A percentile compares a stretch with the other conserved stretches of the same genome.
phyloP scores from a whole-genome alignment of 2,797 vertebrate species.

The Arnoldichthys spilopterus region DNA sequence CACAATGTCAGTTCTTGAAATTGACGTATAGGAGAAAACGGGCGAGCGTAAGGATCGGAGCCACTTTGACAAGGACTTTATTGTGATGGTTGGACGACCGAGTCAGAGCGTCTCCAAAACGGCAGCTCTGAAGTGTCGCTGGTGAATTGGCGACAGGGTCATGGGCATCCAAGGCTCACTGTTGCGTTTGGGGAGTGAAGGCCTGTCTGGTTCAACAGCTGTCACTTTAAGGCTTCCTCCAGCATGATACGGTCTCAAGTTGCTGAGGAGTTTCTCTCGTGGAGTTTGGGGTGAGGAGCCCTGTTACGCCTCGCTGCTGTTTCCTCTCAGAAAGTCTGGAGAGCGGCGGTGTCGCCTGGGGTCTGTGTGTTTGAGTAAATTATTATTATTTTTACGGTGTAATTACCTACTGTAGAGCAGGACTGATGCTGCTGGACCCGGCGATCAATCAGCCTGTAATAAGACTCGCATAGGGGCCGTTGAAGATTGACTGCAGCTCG shows the following conservation, averaged over 20 bases:
- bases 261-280: conserved; percentile 10
- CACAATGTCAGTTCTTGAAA: too few relatives aligned
- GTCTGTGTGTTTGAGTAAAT: conserved; percentile 49
- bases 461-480: conserved; percentile 62
- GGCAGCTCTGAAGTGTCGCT: too few relatives aligned
- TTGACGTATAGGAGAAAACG: too few relatives aligned
- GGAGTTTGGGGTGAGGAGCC: conserved; percentile 21
- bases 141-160: too few relatives aligned
- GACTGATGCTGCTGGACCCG: conserved; percentile 62
- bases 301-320: conserved; percentile 4
- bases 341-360: conserved; percentile 57
- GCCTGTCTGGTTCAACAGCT: too few relatives aligned
- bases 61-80: too few relatives aligned
- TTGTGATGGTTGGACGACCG: too few relatives aligned
- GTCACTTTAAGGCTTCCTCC: not conserved
- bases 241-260: not conserved
- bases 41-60: too few relatives aligned
- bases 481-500: conserved; percentile 68
- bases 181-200: too few relatives aligned
- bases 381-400: conserved; percentile 58
- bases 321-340: conserved; percentile 56
- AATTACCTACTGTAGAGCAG: conserved; percentile 69
- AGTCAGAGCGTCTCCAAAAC: too few relatives aligned
- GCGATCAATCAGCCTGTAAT: conserved; percentile 75
- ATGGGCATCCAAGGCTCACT: too few relatives aligned